phyloP scores from a whole-genome alignment of 2,888 invertebrate genomes.

The Monoplex corrugatus region DNA sequence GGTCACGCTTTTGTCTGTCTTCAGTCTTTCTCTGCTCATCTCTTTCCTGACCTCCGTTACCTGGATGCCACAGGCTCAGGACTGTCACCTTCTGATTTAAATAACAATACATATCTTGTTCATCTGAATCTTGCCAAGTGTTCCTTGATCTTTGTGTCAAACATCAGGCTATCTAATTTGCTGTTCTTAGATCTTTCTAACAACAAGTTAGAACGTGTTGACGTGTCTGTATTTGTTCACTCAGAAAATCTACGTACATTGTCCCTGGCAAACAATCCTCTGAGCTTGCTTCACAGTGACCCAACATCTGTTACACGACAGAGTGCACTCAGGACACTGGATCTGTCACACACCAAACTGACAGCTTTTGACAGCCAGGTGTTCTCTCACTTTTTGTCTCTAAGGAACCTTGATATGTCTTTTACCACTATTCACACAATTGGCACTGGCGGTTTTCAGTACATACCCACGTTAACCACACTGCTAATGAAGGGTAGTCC shows the following conservation, averaged over 20 bases:
- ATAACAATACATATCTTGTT: neutral
- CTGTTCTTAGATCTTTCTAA: neutral
- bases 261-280: neutral
- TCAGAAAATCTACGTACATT: neutral
- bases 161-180: neutral
- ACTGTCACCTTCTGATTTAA: neutral
- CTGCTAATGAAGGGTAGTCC: neutral
- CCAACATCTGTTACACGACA: neutral
- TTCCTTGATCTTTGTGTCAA: neutral
- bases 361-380: neutral
- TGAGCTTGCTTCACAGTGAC: neutral
- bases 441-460: neutral
- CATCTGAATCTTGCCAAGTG: neutral
- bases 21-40: neutral
- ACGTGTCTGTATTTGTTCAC: neutral
- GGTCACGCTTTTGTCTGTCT: neutral
- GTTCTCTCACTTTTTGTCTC: neutral
- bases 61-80: constrained; percentile 27
- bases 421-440: neutral
- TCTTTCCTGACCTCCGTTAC: neutral
- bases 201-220: constrained; percentile 3
- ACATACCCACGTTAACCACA: neutral
- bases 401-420: neutral
- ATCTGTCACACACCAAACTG: neutral
- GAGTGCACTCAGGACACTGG: neutral